Base-by-base conservation (phyloP, 1,140 invertebrate species). In the Ladona fulva region DNA sequence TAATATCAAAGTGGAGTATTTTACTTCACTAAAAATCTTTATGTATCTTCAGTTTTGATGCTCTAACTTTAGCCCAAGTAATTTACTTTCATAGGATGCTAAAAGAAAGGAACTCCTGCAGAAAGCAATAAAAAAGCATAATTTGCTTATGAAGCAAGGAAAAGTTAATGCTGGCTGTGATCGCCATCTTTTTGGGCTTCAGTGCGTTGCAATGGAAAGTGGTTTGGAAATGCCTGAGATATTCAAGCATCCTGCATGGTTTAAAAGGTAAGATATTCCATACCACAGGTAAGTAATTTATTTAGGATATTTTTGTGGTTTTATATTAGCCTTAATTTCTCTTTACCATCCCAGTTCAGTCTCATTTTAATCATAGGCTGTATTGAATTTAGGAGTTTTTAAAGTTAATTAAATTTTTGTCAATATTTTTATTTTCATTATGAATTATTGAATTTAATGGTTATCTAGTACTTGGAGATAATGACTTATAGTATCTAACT, bases 171-270 rank as follows among this genome's bases (percentile, higher is more conserved):
- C 87, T 80, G 92, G 91, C 44, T 87, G 92, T 76, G 92, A 93
- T 83, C 83, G 92, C 5, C 92, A 93, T 82, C 82, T 93, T 1
- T 92, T 93, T 83, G 91, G 91, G 66, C 84, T 93, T 6, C 92
- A 92, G 84, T 91, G 93, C 76, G 86, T 90, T 6, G 86, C 89
- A 0, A 79, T 85, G 42, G 89, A 90, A 80, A 83, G 86, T 25
- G 86, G 86, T 42, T 75, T 87, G 8, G 83, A 85, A 7, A 83
- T 87, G 37, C 89, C 89, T 6, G 84, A 85, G 24, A 80, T 91
- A 8, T 91, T 86, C 80, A 83, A 82, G 14, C 89, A 91, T 84
- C 85, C 87, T 3, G 80, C 89, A 1, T 91, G 86, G 80, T 80
- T 80, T 3, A 89, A 87, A 81, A 90, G 87, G 88, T 88, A 80